These are phyloP conservation scores for Heliconius sara DNA, from an alignment of 2,888 invertebrate genomes.

Conservation along the genomic window DNA sequence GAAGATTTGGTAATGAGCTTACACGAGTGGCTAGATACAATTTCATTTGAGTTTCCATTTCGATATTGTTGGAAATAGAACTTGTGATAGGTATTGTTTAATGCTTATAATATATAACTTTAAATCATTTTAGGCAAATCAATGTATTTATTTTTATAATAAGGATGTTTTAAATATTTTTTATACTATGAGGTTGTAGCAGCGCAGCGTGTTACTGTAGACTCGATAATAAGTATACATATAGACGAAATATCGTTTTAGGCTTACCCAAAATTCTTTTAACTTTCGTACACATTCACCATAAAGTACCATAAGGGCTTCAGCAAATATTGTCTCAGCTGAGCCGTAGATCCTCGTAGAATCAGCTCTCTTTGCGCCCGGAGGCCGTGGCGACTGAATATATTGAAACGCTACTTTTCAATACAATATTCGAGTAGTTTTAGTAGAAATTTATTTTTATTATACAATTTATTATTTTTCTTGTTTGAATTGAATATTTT, in stretches of 20 bases:
- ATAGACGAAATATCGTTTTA: not conserved
- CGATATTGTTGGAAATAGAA: not conserved
- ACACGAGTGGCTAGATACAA: conserved; percentile 16
- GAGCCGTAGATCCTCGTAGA: not conserved
- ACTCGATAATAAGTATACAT: not conserved
- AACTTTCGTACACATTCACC: not conserved
- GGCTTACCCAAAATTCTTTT: not conserved
- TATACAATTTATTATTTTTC: not conserved
- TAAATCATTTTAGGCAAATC: not conserved
- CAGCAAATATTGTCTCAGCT: not conserved
- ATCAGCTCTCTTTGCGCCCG: not conserved
- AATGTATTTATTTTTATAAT: not conserved
- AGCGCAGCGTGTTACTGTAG: too few relatives aligned
- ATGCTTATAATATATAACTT: not conserved
- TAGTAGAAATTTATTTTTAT: not conserved
- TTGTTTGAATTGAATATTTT: not conserved
- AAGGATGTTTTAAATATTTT: not conserved
- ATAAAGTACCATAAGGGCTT: not conserved
- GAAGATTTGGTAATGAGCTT: conserved; percentile 28
- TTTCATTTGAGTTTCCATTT: conserved; percentile 10
- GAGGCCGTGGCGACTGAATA: not conserved
- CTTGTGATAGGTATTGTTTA: conserved; percentile 4
- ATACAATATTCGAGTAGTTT: not conserved
- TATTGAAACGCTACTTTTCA: not conserved
- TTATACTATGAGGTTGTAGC: too few relatives aligned